Percentiles rank a stretch among this genome's conserved stretches.
These are phyloP conservation scores for Drosophila hamatofila DNA, from an alignment of 2,888 invertebrate species.

Conservation along the genomic window DNA sequence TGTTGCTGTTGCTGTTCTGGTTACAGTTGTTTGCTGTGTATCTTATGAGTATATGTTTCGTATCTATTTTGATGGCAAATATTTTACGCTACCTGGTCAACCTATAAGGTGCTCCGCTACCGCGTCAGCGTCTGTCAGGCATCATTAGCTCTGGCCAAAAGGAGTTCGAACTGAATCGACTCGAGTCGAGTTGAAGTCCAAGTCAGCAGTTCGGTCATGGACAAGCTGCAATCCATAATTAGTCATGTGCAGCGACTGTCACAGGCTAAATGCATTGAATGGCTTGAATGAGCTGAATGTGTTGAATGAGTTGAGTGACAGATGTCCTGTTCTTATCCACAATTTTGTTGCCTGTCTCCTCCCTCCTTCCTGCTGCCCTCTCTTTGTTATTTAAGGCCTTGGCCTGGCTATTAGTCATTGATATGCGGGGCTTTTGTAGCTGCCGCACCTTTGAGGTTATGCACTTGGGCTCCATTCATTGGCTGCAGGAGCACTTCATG, in stretches of 20 bases:
- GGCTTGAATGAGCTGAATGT: conserved; percentile 64
- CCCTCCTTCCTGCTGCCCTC: not conserved
- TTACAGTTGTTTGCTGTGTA: conserved; percentile 25
- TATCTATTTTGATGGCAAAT: conserved; percentile 75
- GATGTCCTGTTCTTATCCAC: conserved; percentile 64
- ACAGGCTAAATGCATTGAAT: conserved; percentile 43
- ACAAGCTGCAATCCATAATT: conserved; percentile 74
- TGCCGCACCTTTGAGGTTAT: conserved; percentile 61
- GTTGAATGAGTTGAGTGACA: conserved; percentile 70
- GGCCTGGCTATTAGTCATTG: conserved; percentile 71
- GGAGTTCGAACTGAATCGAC: conserved; percentile 19
- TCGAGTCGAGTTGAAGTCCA: conserved; percentile 4
- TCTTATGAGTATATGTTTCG: conserved; percentile 52
- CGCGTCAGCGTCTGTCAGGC: conserved; percentile 67
- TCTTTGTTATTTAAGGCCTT: conserved; percentile 41
- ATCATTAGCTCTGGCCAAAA: conserved; percentile 65
- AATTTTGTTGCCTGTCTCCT: not conserved
- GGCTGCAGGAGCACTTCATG: conserved; percentile 16
- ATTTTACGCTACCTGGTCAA: conserved; percentile 66
- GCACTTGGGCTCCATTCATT: conserved; percentile 15
- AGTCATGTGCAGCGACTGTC: conserved; percentile 76
- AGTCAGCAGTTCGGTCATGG: conserved; percentile 30
- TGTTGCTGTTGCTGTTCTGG: conserved; percentile 4
- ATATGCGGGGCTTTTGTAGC: conserved; percentile 58
- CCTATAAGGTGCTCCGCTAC: conserved; percentile 44